A percentile compares a stretch with the other conserved stretches of the same genome.
phyloP scores from a whole-genome alignment of 2,888 invertebrate genomes.

The Eristalinus sepulchralis region DNA sequence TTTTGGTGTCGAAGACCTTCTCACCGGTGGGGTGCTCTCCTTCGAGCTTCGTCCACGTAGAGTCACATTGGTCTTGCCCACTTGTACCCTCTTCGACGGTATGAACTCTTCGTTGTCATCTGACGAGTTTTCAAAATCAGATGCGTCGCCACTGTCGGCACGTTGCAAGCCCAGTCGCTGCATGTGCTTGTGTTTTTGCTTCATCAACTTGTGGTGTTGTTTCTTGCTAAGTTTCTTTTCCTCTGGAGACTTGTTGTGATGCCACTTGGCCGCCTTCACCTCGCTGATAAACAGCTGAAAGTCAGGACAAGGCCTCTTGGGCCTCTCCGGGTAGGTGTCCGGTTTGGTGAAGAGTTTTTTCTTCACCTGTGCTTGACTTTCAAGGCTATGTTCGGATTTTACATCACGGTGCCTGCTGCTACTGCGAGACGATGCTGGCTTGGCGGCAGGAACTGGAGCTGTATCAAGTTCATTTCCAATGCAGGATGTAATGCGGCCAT shows the following conservation, averaged over 20 bases:
- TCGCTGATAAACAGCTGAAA: conserved; percentile 78
- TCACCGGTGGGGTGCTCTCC: conserved; percentile 69
- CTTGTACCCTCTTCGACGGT: conserved; percentile 77
- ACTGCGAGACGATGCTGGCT: conserved; percentile 44
- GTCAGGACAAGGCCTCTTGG: conserved; percentile 76
- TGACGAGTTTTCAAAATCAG: conserved; percentile 77
- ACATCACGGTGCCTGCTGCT: conserved; percentile 63
- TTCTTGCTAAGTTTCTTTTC: conserved; percentile 80
- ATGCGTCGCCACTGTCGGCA: conserved; percentile 76
- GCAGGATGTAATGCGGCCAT: conserved; percentile 81
- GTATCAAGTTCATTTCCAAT: conserved; percentile 46
- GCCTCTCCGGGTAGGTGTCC: conserved; percentile 63
- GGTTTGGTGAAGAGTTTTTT: conserved; percentile 76
- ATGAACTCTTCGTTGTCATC: conserved; percentile 81
- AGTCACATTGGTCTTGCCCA: conserved; percentile 79
- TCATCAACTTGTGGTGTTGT: conserved; percentile 81
- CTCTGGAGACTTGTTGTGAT: conserved; percentile 79
- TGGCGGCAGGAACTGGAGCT: conserved; percentile 7
- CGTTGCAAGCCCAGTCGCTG: conserved; percentile 82
- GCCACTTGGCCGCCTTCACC: conserved; percentile 78
- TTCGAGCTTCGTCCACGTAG: conserved; percentile 76
- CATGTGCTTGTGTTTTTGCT: conserved; percentile 84
- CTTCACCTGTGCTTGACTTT: conserved; percentile 74
- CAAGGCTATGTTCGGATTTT: conserved; percentile 71
- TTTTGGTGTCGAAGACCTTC: conserved; percentile 20